Evolutionary conservation across 2,888 invertebrate species (phyloP).

Genomic region (Tachina grossa): DNA sequence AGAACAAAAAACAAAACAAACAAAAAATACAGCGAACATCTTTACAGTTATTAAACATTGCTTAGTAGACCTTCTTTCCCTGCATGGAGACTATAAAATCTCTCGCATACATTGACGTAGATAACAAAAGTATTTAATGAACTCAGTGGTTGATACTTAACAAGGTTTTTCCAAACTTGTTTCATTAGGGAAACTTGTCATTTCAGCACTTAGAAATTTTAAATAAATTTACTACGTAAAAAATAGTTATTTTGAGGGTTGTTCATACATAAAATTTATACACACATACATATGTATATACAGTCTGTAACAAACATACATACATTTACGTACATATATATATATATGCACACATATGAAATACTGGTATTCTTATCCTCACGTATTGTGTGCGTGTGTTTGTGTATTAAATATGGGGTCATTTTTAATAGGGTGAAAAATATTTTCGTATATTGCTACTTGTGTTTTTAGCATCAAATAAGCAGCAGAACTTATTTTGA

Average conservation of each 20-base stretch:
- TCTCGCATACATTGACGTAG: slow-evolving; percentile 11
- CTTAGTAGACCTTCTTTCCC: not conserved
- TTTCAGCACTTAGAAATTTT: slow-evolving; percentile 56
- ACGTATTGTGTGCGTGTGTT: slow-evolving; percentile 29
- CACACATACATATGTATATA: not conserved
- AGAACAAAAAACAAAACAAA: too few relatives aligned
- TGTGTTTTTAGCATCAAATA: too few relatives aligned
- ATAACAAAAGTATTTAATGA: slow-evolving; percentile 53
- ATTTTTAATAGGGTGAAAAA: not conserved
- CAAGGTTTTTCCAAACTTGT: slow-evolving; percentile 57
- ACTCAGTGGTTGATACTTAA: slow-evolving; percentile 57
- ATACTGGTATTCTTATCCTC: slow-evolving; percentile 58
- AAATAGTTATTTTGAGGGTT: slow-evolving; percentile 31
- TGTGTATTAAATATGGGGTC: not conserved
- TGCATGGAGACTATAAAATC: not conserved
- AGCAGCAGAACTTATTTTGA: too few relatives aligned
- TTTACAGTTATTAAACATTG: slow-evolving; percentile 20
- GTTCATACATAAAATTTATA: slow-evolving; percentile 8
- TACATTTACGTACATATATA: not conserved
- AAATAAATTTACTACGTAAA: slow-evolving; percentile 5
- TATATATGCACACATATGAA: not conserved
- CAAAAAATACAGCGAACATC: slow-evolving; percentile 10
- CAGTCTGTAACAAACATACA: not conserved
- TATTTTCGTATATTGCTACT: not conserved
- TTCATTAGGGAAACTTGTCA: slow-evolving; percentile 63